phyloP scores from a whole-genome alignment of 53 echinoderm and acorn worm species.

The Stichopus horrens region DNA sequence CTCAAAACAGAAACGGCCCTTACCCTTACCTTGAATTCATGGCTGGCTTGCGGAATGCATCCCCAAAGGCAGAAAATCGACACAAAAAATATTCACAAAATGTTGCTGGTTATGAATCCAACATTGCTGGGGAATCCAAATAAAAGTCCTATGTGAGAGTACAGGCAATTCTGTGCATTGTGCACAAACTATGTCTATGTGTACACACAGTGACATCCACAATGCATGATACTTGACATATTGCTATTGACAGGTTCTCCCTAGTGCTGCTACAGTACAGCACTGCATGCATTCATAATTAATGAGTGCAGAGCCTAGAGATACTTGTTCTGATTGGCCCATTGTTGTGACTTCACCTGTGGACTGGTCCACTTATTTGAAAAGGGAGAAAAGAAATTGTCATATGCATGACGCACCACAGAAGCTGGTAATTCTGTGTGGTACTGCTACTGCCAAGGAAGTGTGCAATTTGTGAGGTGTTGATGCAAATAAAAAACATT shows the following conservation, averaged over 20 bases:
- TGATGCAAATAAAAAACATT: too few species aligned
- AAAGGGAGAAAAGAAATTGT: neutral
- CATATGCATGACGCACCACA: too few species aligned
- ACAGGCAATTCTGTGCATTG: neutral
- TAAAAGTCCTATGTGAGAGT: neutral
- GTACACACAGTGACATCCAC: neutral
- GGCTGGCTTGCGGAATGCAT: conserved; percentile 42
- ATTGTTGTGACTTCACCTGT: conserved; percentile 22
- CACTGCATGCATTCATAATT: conserved; percentile 32
- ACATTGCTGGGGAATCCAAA: neutral
- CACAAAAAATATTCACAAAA: conserved; percentile 2
- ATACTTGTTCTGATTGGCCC: neutral
- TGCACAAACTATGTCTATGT: neutral
- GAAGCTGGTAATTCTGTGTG: too few species aligned
- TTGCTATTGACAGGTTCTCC: neutral
- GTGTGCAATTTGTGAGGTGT: too few species aligned
- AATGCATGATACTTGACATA: neutral
- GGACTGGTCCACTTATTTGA: conserved; percentile 1
- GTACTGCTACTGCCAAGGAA: too few species aligned
- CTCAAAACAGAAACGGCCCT: too few species aligned
- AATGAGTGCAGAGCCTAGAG: neutral
- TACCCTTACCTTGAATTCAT: conserved; percentile 37
- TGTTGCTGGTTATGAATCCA: conserved; percentile 26
- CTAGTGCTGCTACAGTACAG: neutral
- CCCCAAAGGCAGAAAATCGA: conserved; percentile 15